phyloP scores from a whole-genome alignment of 2,797 vertebrate genomes.

The Urosaurus nigricauda region DNA sequence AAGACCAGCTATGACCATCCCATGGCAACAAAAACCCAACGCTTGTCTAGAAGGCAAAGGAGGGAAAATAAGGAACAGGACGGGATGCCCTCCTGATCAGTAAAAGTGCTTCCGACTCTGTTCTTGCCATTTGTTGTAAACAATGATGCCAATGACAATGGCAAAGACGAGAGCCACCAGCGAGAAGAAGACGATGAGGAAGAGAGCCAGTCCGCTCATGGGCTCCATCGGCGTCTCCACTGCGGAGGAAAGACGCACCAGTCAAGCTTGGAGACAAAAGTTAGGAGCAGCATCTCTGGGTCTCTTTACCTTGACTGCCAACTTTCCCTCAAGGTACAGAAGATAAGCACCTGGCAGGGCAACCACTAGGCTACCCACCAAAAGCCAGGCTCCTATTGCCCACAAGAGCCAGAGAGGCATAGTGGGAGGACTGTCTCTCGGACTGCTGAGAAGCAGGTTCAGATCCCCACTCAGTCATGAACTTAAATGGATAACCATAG shows the following conservation, averaged over 20 bases:
- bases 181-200: conserved; percentile 92
- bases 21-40: not conserved
- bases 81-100: conserved; percentile 71
- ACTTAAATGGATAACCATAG: not conserved
- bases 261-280: not conserved
- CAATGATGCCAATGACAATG: conserved; percentile 87
- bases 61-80: not conserved
- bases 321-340: too few relatives aligned
- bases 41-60: not conserved
- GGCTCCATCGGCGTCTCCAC: conserved; percentile 80
- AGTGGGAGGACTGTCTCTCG: too few relatives aligned
- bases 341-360: too few relatives aligned
- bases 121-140: conserved; percentile 95
- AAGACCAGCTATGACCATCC: not conserved
- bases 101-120: conserved; percentile 95
- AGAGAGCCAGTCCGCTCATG: conserved; percentile 89
- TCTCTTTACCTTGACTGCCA: not conserved
- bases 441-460: too few relatives aligned
- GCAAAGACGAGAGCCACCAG: conserved; percentile 91
- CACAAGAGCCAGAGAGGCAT: too few relatives aligned
- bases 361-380: too few relatives aligned
- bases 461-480: too few relatives aligned
- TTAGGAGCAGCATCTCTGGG: not conserved
- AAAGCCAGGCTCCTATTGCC: too few relatives aligned
- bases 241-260: conserved; percentile 50